Percentiles rank a stretch among this genome's conserved stretches.
Conservation (phyloP, 2,113 vertebrate species). For the Ariopsis seemanni region DNA sequence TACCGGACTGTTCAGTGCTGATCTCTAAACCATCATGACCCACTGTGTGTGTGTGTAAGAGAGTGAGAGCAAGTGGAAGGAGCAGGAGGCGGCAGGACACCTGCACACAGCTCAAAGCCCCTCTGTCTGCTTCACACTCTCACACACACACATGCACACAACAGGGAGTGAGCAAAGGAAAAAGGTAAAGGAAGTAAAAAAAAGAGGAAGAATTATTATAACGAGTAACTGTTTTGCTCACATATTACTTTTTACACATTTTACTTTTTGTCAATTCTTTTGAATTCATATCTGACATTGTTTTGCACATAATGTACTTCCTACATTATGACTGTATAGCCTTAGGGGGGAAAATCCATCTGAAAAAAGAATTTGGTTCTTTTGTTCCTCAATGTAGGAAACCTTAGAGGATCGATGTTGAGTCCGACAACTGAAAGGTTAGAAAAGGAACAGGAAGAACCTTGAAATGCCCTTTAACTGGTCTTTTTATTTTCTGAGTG, state of each 20-base stretch:
- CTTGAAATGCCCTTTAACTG: neutral
- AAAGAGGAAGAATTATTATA: neutral
- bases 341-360: neutral
- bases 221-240: neutral
- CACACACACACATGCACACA: neutral
- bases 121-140: constrained; percentile 33
- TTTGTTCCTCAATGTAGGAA: neutral
- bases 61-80: neutral
- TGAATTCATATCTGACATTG: neutral
- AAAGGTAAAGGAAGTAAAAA: neutral
- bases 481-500: neutral
- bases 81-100: constrained; percentile 53
- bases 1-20: constrained; percentile 79
- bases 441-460: neutral
- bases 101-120: constrained; percentile 57
- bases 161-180: neutral
- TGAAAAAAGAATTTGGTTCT: neutral
- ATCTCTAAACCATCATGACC: constrained; percentile 74
- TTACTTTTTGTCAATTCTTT: neutral
- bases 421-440: neutral
- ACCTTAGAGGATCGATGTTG: neutral
- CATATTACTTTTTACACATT: neutral
- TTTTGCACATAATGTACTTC: neutral
- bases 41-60: constrained; percentile 62
- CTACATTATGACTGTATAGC: neutral